Evolutionary conservation across 2,888 invertebrate genomes (phyloP), one percentile per base, ranked within the genome.

Genomic region (Mystacides longicornis): DNA sequence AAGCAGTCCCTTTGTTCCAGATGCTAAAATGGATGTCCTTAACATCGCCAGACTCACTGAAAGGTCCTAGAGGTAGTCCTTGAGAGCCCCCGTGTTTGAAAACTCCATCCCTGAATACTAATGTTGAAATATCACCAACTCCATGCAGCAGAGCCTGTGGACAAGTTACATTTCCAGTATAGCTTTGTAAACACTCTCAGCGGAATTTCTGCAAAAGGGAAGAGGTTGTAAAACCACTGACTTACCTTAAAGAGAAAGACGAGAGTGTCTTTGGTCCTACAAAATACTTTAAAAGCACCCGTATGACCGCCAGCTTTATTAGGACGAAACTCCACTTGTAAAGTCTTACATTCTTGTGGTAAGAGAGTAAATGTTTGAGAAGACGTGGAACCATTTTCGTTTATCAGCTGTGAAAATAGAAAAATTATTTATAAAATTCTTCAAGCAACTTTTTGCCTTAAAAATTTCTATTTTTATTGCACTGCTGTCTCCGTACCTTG

Each of bases 1-100:
- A 31, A 16, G 58, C 49, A 1, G 46, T 27, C 14, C 61, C 61
- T 18, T 54, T 61, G 48, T 61, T 61, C 61, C 61, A 61, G 18
- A 61, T 59, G 19, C 59, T 61, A 48, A 61, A 61, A 49, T 49
- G 31, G 9, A 61, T 59, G 18, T 59, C 56, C 19, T 61, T 61
- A 20, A 37, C 52, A 9, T 16, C 54, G 11, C 54, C 59, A 0
- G 57, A 42, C n/a, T 61, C 52, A 14, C 50, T 55, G 14, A 61
- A 46, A 2, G 61, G 49, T 9, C 61, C 61, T 23, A 61, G 45
- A 11, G 61, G 59, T 22, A 61, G 42, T 2, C 59, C 61, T 43
- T 57, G 61, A 2, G 59, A 18, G 9, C 57, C 57, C 19, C 57
- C 59, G 23, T 61, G 59, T n/a, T 52, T 37, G 50, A 61, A 61